Conservation (phyloP, 2,797 vertebrate genomes). For the Euthynnus affinis region DNA sequence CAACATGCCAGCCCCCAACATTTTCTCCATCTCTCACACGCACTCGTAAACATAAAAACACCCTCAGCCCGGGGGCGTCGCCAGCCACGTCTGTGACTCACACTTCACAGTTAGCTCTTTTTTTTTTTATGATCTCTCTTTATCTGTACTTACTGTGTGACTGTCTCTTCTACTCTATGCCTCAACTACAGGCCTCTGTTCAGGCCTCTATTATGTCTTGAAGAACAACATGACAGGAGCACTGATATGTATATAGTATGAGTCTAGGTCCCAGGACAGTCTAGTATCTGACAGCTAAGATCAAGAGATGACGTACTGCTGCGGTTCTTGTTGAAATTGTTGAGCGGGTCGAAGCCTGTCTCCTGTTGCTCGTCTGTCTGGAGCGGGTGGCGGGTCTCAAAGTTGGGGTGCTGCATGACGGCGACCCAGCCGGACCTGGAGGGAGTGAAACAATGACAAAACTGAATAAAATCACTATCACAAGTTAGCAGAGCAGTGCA, state of each 20-base stretch:
- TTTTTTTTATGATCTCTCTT: slow-evolving; percentile 15
- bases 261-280: not conserved
- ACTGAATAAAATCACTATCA: not conserved
- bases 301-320: slow-evolving; percentile 83
- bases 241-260: not conserved
- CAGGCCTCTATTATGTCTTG: not conserved
- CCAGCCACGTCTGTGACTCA: slow-evolving; percentile 68
- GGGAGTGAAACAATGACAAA: not conserved
- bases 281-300: not conserved
- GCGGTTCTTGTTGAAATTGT: slow-evolving; percentile 89
- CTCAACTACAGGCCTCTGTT: not conserved
- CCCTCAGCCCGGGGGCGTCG: slow-evolving; percentile 52
- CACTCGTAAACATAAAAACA: slow-evolving; percentile 55
- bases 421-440: slow-evolving; percentile 55
- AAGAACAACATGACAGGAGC: not conserved
- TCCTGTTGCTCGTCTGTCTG: slow-evolving; percentile 97
- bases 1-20: slow-evolving; percentile 75
- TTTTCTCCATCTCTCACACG: slow-evolving; percentile 36
- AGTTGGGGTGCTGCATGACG: slow-evolving; percentile 94
- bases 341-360: slow-evolving; percentile 93
- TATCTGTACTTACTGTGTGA: slow-evolving; percentile 17
- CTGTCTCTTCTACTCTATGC: not conserved
- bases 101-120: slow-evolving; percentile 28
- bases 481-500: not conserved
- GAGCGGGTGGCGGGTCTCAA: slow-evolving; percentile 94